Conservation (phyloP, 2,797 vertebrate species). For the Microctenopoma stevenorrisi region DNA sequence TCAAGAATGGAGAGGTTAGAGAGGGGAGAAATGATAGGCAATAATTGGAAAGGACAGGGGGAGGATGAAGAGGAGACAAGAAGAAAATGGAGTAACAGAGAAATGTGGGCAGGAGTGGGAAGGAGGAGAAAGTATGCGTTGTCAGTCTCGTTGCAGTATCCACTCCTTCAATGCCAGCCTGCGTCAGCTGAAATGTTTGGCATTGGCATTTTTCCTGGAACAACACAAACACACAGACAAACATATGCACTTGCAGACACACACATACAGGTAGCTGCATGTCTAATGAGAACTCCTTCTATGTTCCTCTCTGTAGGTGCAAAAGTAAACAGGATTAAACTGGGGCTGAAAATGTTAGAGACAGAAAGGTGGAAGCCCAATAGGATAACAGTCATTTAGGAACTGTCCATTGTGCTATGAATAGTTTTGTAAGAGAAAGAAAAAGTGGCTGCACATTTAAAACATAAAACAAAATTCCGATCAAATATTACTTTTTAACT, state of each 20-base stretch:
- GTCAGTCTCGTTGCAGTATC: slow-evolving; percentile 54
- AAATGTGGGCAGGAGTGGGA: background rate
- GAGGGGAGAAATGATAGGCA: slow-evolving; percentile 14
- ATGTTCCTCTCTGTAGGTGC: slow-evolving; percentile 1
- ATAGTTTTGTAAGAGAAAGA: background rate
- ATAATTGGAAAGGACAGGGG: slow-evolving; percentile 20
- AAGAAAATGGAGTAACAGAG: slow-evolving; percentile 8
- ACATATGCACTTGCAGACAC: background rate
- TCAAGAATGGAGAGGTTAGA: slow-evolving; percentile 4
- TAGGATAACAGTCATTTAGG: background rate
- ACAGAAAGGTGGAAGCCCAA: background rate
- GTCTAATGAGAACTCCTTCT: background rate
- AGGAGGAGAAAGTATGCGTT: slow-evolving; percentile 26
- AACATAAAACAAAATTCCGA: background rate
- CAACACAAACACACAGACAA: background rate
- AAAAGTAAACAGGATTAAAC: background rate
- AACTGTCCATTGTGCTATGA: background rate
- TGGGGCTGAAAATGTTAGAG: background rate
- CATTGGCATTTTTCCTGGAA: slow-evolving; percentile 49
- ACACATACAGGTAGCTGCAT: background rate
- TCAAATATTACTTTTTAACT: no score
- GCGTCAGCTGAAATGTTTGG: slow-evolving; percentile 38
- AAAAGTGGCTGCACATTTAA: background rate
- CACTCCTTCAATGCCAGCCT: slow-evolving; percentile 67
- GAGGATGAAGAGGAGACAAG: slow-evolving; percentile 11